Evolutionary conservation across 2,888 invertebrate species (phyloP).

Genomic region (Steinernema scapterisci): DNA sequence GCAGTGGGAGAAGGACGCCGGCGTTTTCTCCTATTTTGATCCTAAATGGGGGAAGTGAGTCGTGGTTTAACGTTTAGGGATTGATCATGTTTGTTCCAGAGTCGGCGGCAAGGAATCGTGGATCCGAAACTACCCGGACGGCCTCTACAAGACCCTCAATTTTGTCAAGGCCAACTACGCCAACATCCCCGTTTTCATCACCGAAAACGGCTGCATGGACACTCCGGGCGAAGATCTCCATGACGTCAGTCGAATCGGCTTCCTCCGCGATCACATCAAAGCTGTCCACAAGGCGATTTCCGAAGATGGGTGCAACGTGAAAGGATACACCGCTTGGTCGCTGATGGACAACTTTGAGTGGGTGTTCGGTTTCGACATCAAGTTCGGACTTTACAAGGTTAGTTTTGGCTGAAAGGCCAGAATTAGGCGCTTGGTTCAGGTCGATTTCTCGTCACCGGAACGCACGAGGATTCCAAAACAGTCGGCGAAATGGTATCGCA

Average conservation of each 20-base stretch:
- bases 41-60: too few relatives aligned
- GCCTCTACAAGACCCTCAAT: constrained; percentile 73
- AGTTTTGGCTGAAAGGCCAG: too few relatives aligned
- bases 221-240: constrained; percentile 33
- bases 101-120: too few relatives aligned
- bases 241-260: constrained; percentile 35
- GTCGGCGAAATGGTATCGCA: too few relatives aligned
- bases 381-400: constrained; percentile 77
- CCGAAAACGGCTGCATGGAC: constrained; percentile 36
- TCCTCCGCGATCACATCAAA: constrained; percentile 34
- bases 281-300: constrained; percentile 35
- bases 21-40: too few relatives aligned
- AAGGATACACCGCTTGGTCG: constrained; percentile 79
- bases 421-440: too few relatives aligned
- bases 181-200: constrained; percentile 70
- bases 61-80: too few relatives aligned
- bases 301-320: constrained; percentile 62
- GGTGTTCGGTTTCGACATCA: constrained; percentile 76
- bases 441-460: too few relatives aligned
- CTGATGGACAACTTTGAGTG: constrained; percentile 83
- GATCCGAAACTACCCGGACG: constrained; percentile 70
- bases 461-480: too few relatives aligned
- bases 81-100: too few relatives aligned
- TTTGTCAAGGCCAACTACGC: constrained; percentile 74
- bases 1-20: too few relatives aligned